phyloP scores from a whole-genome alignment of 37 sponge, comb jelly and placozoan genomes.

The Chondrilla cf. caribensis region DNA sequence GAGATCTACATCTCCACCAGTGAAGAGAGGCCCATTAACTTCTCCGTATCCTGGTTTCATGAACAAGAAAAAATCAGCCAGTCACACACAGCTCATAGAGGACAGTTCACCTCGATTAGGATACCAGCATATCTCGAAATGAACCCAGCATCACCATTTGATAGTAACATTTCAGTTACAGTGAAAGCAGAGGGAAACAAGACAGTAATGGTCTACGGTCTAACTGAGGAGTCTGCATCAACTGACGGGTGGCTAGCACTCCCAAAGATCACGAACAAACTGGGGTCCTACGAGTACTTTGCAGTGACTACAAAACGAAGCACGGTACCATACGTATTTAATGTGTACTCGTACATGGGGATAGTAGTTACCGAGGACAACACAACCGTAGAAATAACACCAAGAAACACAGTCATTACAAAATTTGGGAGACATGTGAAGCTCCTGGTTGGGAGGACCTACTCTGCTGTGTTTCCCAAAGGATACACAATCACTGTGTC shows the following conservation, averaged over 20 bases:
- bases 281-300: background rate
- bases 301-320: background rate
- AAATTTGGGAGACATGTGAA: background rate
- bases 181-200: background rate
- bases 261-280: conserved; percentile 3
- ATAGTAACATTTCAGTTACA: background rate
- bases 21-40: background rate
- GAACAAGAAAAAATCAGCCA: no score
- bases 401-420: background rate
- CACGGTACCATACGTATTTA: background rate
- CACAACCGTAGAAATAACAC: conserved; percentile 16
- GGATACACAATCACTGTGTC: background rate
- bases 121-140: conserved; percentile 2
- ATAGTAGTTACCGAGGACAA: conserved; percentile 33
- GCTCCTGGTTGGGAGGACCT: background rate
- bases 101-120: background rate
- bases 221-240: conserved; percentile 22
- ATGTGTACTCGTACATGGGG: background rate
- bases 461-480: background rate
- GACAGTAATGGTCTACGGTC: conserved; percentile 19
- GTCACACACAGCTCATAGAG: background rate
- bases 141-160: background rate
- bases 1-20: background rate
- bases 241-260: conserved; percentile 43
- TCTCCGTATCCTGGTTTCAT: no score